Percentiles rank a stretch among this genome's conserved stretches.
Evolutionary conservation across 1,140 invertebrate species (phyloP).

Genomic region (Drosophila kurseongensis): DNA sequence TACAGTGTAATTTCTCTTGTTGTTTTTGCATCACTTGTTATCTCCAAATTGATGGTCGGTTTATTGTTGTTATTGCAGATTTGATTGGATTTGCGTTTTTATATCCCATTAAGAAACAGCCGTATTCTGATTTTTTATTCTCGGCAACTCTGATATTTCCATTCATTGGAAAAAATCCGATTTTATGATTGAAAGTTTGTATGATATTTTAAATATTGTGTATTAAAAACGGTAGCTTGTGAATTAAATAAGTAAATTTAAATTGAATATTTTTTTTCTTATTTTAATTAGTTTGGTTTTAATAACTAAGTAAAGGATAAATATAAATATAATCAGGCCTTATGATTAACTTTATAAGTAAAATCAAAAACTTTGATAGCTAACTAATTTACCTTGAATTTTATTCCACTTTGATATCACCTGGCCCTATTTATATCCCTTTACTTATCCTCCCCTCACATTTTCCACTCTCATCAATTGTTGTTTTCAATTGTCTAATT

Average conservation of each 20-base stretch:
- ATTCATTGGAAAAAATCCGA: too few relatives aligned
- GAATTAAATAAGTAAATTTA: too few relatives aligned
- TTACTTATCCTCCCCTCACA: neutral
- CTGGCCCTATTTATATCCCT: neutral
- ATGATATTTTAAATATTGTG: neutral
- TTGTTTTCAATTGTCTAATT: slow-evolving; percentile 77
- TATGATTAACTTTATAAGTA: neutral
- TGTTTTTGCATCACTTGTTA: slow-evolving; percentile 1
- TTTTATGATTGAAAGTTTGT: too few relatives aligned
- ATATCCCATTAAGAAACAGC: too few relatives aligned
- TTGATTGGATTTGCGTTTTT: slow-evolving; percentile 36
- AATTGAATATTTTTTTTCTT: too few relatives aligned
- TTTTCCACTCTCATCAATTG: slow-evolving; percentile 5
- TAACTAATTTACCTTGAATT: neutral
- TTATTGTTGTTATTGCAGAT: slow-evolving; percentile 12
- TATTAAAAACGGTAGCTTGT: too few relatives aligned
- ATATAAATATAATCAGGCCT: too few relatives aligned
- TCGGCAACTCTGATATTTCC: too few relatives aligned
- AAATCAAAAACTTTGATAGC: neutral
- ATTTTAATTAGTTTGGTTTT: too few relatives aligned
- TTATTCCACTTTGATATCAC: neutral
- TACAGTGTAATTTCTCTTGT: slow-evolving; percentile 2
- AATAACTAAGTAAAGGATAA: too few relatives aligned
- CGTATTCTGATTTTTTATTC: too few relatives aligned
- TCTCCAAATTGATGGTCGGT: slow-evolving; percentile 28